Base-by-base conservation (phyloP, 53 echinoderm and acorn worm genomes). In the Crossaster papposus region DNA sequence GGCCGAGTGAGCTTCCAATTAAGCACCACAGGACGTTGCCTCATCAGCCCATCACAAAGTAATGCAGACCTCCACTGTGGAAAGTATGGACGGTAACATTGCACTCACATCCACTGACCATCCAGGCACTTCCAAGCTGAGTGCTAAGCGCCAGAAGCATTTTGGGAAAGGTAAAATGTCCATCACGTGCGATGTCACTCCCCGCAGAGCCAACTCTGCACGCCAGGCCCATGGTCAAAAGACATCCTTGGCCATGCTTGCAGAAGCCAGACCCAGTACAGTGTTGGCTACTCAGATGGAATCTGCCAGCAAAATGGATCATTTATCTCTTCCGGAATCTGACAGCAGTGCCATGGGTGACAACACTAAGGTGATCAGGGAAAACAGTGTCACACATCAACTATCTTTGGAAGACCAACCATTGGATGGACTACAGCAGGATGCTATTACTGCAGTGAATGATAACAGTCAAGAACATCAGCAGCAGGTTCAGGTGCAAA, bases 311-410 rank as follows among this genome's bases (percentile, higher is more conserved):
- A 15, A 1, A 24, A 20, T 13, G 4, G 36, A 37, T 6, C 38
- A 50, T 51, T 23, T 78, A 50, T 4, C 20, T 44, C 8, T 78
- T 36, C 78, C 23, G 4, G 78, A 23, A 38, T 78, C 83, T 17
- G 70, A 64, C 7, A 50, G 51, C 9, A 34, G 38, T 50, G 83
- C 83, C 72, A 83, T 72, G 83, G 83, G 83, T 36, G 83, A 83
- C 51, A 70, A 83, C 53, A 30, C 31, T 18, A 58, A 80, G 30
- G 80, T 58, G 62, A 29, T 14, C 54, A 54, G 80, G n/a, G 80
- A 80, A 31, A 54, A 32, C 51, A 51, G 70, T 26, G 51, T 70
- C 30, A 44, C 70, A n/a, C 83, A 53, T 31, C 78, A 50, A 36
- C 50, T 51, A 9, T 78, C 78, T 1, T 6, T 78, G 20, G 83